Percentiles rank a stretch among this genome's conserved stretches.
Conservation (phyloP, 2,888 invertebrate species). For the Hypomecis punctinalis region DNA sequence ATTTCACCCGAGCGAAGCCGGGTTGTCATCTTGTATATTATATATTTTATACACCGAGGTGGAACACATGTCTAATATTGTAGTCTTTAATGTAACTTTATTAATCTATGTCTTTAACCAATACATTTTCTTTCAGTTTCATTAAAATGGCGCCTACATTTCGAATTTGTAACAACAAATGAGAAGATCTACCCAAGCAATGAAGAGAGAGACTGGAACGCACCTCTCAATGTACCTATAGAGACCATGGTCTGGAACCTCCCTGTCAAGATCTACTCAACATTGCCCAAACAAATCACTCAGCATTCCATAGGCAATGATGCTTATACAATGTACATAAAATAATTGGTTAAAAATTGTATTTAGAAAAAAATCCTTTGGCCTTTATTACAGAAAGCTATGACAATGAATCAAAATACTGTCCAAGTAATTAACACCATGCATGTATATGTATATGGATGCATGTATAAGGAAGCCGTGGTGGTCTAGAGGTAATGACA, state of each 20-base stretch:
- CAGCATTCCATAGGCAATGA: conserved; percentile 85
- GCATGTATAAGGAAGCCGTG: too few relatives aligned
- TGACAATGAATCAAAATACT: too few relatives aligned
- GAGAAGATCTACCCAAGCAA: conserved; percentile 86
- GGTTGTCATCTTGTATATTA: too few relatives aligned
- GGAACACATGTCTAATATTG: too few relatives aligned
- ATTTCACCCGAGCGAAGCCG: too few relatives aligned
- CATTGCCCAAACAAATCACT: conserved; percentile 92
- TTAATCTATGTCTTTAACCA: too few relatives aligned
- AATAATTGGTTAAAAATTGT: conserved; percentile 39
- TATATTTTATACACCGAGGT: too few relatives aligned
- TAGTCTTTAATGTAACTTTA: too few relatives aligned
- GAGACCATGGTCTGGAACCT: conserved; percentile 99
- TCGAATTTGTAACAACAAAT: conserved; percentile 97
- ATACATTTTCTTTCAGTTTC: conserved; percentile 86
- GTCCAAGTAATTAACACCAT: too few relatives aligned
- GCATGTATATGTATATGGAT: too few relatives aligned
- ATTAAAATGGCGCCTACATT: conserved; percentile 97
- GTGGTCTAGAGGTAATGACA: too few relatives aligned
- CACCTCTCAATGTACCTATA: conserved; percentile 93
- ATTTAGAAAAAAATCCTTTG: background rate
- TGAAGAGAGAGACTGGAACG: conserved; percentile 90
- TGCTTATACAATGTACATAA: conserved; percentile 73
- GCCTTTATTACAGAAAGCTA: too few relatives aligned
- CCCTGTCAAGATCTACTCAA: conserved; percentile 96